Evolutionary conservation across 2,113 vertebrate genomes (phyloP).

Genomic region (Diphyllodes magnificus): DNA sequence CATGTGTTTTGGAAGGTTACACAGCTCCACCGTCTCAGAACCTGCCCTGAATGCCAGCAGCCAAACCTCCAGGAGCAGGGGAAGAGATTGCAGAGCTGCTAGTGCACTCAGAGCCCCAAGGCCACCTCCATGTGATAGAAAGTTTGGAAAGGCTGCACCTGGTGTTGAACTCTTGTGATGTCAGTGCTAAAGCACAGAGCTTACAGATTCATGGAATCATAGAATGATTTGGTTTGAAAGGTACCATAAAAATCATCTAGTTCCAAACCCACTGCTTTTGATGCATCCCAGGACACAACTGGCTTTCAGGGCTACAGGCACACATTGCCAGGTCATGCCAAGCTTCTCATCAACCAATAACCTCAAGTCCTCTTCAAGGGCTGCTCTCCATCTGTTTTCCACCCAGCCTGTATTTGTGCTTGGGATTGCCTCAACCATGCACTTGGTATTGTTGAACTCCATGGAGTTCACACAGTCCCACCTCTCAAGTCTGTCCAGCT

Average conservation of each 20-base stretch:
- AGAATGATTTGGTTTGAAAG: background rate
- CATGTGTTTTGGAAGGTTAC: background rate
- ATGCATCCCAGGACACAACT: fast-evolving
- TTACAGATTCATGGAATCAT: background rate
- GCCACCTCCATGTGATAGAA: background rate
- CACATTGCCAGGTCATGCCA: background rate
- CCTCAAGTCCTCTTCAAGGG: background rate
- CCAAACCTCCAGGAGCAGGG: fast-evolving
- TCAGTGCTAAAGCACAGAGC: background rate
- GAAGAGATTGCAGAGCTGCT: background rate
- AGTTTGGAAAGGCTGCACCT: background rate
- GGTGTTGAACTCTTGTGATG: fast-evolving
- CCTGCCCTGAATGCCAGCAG: background rate
- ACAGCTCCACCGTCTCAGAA: background rate
- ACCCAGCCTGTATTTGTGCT: background rate
- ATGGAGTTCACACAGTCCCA: fast-evolving
- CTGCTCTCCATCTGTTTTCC: background rate
- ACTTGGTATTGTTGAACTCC: background rate
- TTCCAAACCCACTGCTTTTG: background rate
- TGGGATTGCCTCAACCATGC: background rate
- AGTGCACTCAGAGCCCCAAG: background rate
- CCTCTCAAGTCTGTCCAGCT: background rate
- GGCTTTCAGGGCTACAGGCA: background rate
- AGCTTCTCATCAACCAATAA: background rate
- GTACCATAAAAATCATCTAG: no score